Base-by-base conservation (phyloP, 2,113 vertebrate genomes). In the Erinaceus europaeus region DNA sequence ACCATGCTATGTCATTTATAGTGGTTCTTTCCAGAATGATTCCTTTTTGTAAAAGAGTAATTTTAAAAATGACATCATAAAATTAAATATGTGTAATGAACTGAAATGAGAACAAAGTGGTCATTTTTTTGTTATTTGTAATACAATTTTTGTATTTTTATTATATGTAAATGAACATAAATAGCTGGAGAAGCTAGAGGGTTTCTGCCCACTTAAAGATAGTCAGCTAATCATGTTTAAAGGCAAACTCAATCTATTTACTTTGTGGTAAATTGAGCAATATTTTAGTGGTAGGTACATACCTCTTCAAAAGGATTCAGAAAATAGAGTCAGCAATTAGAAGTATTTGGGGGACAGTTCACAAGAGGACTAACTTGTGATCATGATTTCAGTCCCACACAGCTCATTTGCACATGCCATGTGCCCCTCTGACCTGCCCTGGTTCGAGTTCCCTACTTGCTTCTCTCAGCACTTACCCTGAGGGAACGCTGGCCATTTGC, bases 361-460 rank as follows among this genome's bases (percentile, higher is more conserved):
- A 8, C 0, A 0, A 36, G 20, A 38, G 1, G 12, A 13, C n/a
- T 4, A 0, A 27, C 4, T 21, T 2, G 1, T 0, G 1, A 53
- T 20, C 15, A 48, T 6, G 34, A 8, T 78, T 12, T 27, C n/a
- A 13, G 11, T 21, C 36, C 32, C 8, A 38, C 0, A 0, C 5
- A 18, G n/a, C 0, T 0, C 23, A 0, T n/a, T 4, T 23, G n/a
- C 0, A 0, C 23, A 0, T n/a, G 27, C 18, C 20, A 77, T 1
- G 17, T 25, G 5, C 3, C 21, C 50, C 53, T 27, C 23, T 0
- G 3, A 9, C 5, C n/a, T 48, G 73, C 38, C 7, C 11, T 7
- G 40, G 6, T 25, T 32, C 10, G 0, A 0, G 2, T 2, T 27
- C 75, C 2, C 0, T 0, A 18, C 18, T 1, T 6, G 7, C 78